phyloP scores from a whole-genome alignment of 2,888 invertebrate species.

The Elysia crispata region DNA sequence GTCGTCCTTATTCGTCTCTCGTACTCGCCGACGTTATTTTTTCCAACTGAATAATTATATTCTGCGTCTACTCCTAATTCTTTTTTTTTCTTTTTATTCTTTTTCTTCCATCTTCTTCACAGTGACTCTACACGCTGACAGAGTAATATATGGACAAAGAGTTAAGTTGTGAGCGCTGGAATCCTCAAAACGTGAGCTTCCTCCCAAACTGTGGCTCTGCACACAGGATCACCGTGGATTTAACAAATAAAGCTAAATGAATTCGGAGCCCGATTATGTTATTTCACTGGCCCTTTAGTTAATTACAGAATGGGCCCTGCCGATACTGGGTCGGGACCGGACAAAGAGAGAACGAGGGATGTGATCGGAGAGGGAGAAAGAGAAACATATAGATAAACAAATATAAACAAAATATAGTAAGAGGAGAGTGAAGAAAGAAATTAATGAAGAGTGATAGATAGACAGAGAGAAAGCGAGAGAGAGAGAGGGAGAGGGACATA shows the following conservation, averaged over 20 bases:
- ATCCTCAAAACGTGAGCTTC: slow-evolving; percentile 44
- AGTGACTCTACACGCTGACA: background rate
- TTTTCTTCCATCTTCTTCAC: background rate
- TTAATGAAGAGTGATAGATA: background rate
- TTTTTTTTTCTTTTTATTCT: background rate
- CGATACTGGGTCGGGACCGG: background rate
- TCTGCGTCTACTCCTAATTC: too few species aligned
- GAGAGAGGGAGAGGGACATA: too few species aligned
- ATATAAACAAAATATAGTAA: background rate
- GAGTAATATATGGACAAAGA: slow-evolving; percentile 22
- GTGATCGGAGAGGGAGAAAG: background rate
- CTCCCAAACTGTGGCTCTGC: background rate
- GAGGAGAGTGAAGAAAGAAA: background rate
- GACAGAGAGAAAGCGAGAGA: background rate
- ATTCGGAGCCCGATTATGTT: slow-evolving; percentile 38
- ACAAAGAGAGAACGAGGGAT: background rate
- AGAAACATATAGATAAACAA: background rate
- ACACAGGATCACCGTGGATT: slow-evolving; percentile 32
- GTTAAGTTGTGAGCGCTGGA: background rate
- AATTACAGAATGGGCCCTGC: slow-evolving; percentile 39
- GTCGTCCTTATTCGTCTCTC: too few species aligned
- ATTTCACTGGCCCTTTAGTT: slow-evolving; percentile 42
- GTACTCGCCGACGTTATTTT: too few species aligned
- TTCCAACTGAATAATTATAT: too few species aligned
- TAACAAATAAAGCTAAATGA: slow-evolving; percentile 48